A percentile compares a stretch with the other conserved stretches of the same genome.
Conservation (phyloP, 2,888 invertebrate species). For the Artemia sinica region DNA sequence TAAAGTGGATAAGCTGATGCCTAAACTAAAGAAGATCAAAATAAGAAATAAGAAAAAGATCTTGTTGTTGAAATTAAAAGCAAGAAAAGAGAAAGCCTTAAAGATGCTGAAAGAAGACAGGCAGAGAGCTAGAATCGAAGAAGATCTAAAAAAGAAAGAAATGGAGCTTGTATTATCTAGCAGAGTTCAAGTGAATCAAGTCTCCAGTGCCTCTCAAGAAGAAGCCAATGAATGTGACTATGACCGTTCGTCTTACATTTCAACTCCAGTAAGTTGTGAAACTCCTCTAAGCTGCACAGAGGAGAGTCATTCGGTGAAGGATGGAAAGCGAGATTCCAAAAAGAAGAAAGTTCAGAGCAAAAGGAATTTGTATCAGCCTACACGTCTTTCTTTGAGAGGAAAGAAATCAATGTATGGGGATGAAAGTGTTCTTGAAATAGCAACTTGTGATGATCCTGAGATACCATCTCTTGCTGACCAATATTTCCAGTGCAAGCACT, state of each 20-base stretch:
- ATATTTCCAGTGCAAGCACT: slow-evolving; percentile 40
- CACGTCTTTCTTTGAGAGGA: slow-evolving; percentile 20
- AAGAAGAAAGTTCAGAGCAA: slow-evolving; percentile 14
- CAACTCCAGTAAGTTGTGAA: background rate
- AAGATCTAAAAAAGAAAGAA: slow-evolving; percentile 34
- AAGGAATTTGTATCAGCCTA: slow-evolving; percentile 16
- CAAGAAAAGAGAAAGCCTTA: slow-evolving; percentile 20
- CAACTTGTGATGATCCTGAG: slow-evolving; percentile 21
- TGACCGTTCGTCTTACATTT: background rate
- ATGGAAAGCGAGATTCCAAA: background rate
- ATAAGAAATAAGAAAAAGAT: slow-evolving; percentile 9
- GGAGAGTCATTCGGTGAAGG: background rate
- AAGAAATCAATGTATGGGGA: slow-evolving; percentile 20
- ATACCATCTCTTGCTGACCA: slow-evolving; percentile 28
- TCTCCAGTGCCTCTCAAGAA: slow-evolving; percentile 19
- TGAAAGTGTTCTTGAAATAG: slow-evolving; percentile 23
- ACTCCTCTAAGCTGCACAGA: background rate
- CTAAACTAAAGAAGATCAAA: slow-evolving; percentile 14
- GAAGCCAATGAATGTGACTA: background rate
- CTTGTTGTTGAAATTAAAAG: slow-evolving; percentile 13
- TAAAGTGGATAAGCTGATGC: background rate
- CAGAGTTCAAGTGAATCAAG: slow-evolving; percentile 25
- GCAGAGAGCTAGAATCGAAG: slow-evolving; percentile 28
- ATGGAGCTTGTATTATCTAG: slow-evolving; percentile 34
- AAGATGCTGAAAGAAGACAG: slow-evolving; percentile 22